phyloP scores from a whole-genome alignment of 2,797 vertebrate genomes.

The Oreochromis mossambicus region DNA sequence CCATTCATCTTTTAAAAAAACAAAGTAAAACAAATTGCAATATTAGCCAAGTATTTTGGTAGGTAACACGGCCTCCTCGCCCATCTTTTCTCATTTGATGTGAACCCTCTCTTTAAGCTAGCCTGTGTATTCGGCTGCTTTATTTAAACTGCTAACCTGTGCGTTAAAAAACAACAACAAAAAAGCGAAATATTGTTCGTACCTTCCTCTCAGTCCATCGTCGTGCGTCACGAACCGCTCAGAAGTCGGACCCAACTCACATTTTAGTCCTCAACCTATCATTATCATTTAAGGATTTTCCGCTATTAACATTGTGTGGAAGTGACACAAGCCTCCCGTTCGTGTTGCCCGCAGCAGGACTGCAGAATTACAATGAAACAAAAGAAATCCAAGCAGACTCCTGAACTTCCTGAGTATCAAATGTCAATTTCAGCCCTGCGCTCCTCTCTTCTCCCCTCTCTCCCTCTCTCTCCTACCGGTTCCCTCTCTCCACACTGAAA shows the following conservation, averaged over 20 bases:
- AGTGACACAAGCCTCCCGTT: constrained; percentile 25
- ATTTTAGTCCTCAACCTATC: constrained; percentile 22
- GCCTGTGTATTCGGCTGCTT: not conserved
- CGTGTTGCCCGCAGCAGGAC: constrained; percentile 43
- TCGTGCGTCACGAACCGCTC: constrained; percentile 24
- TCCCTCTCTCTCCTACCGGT: not conserved
- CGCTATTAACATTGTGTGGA: not conserved
- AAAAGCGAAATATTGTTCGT: constrained; percentile 15
- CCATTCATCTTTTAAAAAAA: not conserved
- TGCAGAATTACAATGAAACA: constrained; percentile 79
- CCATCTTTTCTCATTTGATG: not conserved
- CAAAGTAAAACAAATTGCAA: not conserved
- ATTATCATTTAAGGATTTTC: not conserved
- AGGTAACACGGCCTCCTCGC: not conserved
- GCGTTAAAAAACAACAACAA: not conserved
- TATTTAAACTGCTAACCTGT: not conserved
- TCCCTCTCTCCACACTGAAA: constrained; percentile 23
- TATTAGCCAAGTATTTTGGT: not conserved
- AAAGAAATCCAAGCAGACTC: constrained; percentile 79
- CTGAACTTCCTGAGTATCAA: constrained; percentile 85
- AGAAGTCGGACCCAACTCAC: constrained; percentile 11
- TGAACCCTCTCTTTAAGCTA: not conserved
- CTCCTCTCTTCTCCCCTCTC: constrained; percentile 35
- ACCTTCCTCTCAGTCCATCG: constrained; percentile 48
- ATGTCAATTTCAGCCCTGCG: constrained; percentile 73